Percentiles rank a stretch among this genome's conserved stretches.
Evolutionary conservation across 2,888 invertebrate genomes (phyloP).

Genomic region (Nycteola revayana): DNA sequence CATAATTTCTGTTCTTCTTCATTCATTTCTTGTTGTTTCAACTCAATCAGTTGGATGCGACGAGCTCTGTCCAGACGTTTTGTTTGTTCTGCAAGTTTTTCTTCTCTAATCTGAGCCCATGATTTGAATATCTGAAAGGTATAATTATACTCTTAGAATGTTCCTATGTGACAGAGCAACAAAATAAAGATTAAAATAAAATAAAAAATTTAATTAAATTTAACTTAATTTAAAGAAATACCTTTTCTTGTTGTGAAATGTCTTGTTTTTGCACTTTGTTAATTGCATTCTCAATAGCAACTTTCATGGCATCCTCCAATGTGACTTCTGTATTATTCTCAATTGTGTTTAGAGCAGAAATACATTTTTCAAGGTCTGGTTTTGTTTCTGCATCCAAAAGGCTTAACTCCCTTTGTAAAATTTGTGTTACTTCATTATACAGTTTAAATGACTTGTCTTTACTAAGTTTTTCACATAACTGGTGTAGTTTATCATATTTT

Average conservation of each 20-base stretch:
- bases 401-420: slow-evolving; percentile 45
- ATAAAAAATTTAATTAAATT: slow-evolving; percentile 3
- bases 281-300: slow-evolving; percentile 77
- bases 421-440: slow-evolving; percentile 52
- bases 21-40: slow-evolving; percentile 80
- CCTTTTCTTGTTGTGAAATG: slow-evolving; percentile 80
- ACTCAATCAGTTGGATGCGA: slow-evolving; percentile 61
- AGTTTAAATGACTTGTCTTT: slow-evolving; percentile 47
- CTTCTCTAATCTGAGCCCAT: slow-evolving; percentile 82
- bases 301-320: slow-evolving; percentile 72
- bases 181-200: too few species aligned
- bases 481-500: slow-evolving; percentile 81
- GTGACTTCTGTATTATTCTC: slow-evolving; percentile 30
- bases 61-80: slow-evolving; percentile 81
- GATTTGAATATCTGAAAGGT: slow-evolving; percentile 74
- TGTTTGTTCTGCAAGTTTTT: slow-evolving; percentile 82
- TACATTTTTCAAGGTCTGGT: slow-evolving; percentile 43
- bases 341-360: slow-evolving; percentile 39
- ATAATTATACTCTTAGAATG: too few species aligned
- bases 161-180: too few species aligned
- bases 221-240: slow-evolving; percentile 29
- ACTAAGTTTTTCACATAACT: slow-evolving; percentile 43
- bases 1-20: slow-evolving; percentile 84
- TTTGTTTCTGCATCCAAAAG: slow-evolving; percentile 38
- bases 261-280: slow-evolving; percentile 80